Evolutionary conservation across 2,113 vertebrate genomes (phyloP), one percentile per base, ranked within the genome.

Genomic region (Saccopteryx bilineata): DNA sequence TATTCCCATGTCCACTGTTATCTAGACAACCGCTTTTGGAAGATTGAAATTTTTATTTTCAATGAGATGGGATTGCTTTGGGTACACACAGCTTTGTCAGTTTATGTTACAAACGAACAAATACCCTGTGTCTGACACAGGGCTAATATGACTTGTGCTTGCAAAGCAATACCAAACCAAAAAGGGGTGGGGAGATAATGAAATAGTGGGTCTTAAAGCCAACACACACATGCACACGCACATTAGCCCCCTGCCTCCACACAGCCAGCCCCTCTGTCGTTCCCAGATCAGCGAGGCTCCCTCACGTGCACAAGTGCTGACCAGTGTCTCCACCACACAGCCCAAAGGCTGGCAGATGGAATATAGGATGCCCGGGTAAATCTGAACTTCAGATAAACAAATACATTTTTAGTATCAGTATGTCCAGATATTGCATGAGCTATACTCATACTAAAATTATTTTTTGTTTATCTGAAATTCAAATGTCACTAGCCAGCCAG

Each of bases 301-400:
- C 8, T 52, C 26, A 72, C 5, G 46, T 15, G 21, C 18, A 54
- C 39, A 48, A 52, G 9, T 12, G 21, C 58, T 60, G 28, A 33
- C 91, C 33, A 12, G 21, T 28, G 5, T 26, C 12, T 26, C 66
- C 54, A 9, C 12, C 8, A 66, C 14, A 48, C 8, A 21, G 13
- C 68, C n/a, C 52, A 33, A 48, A 17, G 0, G 18, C 10, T 48
- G 39, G 24, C 79, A 94, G 50, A 39, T 89, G 46, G 88, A 88
- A 63, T 2, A n/a, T 2, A 75, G 17, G 54, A 58, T 65, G 7
- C 5, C 28, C 6, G 50, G 50, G 87, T 56, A 75, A 75, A 61
- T 68, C 13, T 60, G 46, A 90, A 82, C 74, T 86, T 91, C 78
- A 95, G 19, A 90, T 46, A 80, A 90, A 17, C 33, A 93, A 48